Evolutionary conservation across 37 sponge, comb jelly and placozoan species (phyloP), one percentile per base, ranked within the genome.

Genomic region (Lycopodina hypogea): DNA sequence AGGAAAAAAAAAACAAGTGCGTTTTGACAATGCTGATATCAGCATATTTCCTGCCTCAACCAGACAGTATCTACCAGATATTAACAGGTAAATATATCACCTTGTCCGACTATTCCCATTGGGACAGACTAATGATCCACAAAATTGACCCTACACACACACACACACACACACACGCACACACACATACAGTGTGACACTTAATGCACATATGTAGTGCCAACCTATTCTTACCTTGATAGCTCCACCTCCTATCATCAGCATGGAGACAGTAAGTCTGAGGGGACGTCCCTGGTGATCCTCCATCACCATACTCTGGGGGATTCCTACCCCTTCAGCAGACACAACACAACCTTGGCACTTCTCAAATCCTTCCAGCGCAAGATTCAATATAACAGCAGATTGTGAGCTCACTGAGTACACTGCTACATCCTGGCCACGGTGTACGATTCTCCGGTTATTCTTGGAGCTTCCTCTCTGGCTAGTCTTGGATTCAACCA

Each of bases 211-310:
- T n/a, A n/a, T n/a, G n/a, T n/a, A n/a, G n/a, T n/a, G n/a, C n/a
- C n/a, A n/a, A n/a, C n/a, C n/a, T n/a, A n/a, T n/a, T n/a, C 69
- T 26, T 29, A 90, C 87, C 84, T 75, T 85, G 29, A 90, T 30
- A 52, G 81, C 80, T 39, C 51, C 39, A 36, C 78, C 71, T 24
- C 83, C 83, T 26, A 82, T 8, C 53, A 78, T 59, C 59, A 77
- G 83, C 3, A 73, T 59, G 73, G 34, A 82, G 45, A 88, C 83
- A 33, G 52, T 70, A n/a, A 88, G 78, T 2, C 53, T 78, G 21
- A 88, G 83, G n/a, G 72, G 55, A 28, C 83, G 39, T 7, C 71
- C 63, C 2, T 42, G 3, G 61, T 33, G 22, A 45, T 77, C 78
- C 0, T 62, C 74, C 58, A 88, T 35, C 19, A 42, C 41, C 78